Evolutionary conservation across 2,113 vertebrate genomes (phyloP).

Genomic region (Eclectus roratus): DNA sequence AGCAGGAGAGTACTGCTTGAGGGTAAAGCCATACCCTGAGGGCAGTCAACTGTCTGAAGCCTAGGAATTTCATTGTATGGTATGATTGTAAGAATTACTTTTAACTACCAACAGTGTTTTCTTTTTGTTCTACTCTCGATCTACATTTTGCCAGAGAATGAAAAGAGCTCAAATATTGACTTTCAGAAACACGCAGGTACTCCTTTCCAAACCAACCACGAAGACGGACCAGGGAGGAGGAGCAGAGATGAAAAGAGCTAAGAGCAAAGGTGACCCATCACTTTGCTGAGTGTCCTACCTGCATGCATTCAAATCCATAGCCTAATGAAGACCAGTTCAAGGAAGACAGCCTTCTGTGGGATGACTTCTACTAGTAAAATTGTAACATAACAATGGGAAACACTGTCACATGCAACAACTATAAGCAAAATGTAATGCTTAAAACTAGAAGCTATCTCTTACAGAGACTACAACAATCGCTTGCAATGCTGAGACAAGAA

Average conservation of each 20-base stretch:
- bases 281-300: not conserved
- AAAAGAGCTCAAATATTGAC: not conserved
- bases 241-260: not conserved
- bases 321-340: not conserved
- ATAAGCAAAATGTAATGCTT: not conserved
- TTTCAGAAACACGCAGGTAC: not conserved
- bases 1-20: not conserved
- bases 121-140: not conserved
- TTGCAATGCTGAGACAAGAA: not conserved
- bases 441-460: not conserved
- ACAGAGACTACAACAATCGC: not conserved
- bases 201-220: not conserved
- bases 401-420: not conserved
- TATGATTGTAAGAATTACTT: not conserved
- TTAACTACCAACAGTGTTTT: not conserved
- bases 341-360: not conserved
- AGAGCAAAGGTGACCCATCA: not conserved
- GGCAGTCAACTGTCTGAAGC: not conserved
- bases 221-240: not conserved
- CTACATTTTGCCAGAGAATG: not conserved
- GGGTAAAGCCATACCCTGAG: not conserved
- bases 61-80: not conserved
- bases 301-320: not conserved
- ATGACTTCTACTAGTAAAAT: not conserved
- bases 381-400: not conserved